These are phyloP conservation scores for Eurytoma californica DNA, from an alignment of 2,888 invertebrate species.

Conservation along the genomic window DNA sequence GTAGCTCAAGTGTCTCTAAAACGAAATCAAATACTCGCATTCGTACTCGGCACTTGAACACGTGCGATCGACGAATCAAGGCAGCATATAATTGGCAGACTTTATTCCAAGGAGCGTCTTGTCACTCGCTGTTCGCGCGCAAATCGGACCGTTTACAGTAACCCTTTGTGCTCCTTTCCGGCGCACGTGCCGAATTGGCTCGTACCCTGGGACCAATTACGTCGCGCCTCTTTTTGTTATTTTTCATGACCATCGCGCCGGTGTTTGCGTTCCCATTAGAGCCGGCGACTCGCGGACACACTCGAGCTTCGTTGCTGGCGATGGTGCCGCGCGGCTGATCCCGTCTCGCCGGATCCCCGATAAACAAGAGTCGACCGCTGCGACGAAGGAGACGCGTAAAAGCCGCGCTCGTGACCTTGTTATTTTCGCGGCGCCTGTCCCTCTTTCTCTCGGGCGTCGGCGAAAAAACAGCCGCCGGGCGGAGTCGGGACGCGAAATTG, in stretches of 20 bases:
- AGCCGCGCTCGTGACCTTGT: conserved; percentile 43
- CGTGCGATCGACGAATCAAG: too few relatives aligned
- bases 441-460: background rate
- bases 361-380: conserved; percentile 14
- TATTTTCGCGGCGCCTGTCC: conserved; percentile 18
- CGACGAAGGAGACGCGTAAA: too few relatives aligned
- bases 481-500: conserved; percentile 27
- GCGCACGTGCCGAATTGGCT: conserved; percentile 10
- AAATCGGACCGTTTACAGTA: too few relatives aligned
- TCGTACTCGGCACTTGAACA: too few relatives aligned
- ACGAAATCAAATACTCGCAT: too few relatives aligned
- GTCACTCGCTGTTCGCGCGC: background rate
- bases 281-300: background rate
- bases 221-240: background rate
- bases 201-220: conserved; percentile 13
- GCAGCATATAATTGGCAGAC: background rate
- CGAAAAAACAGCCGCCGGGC: background rate
- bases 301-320: too few relatives aligned
- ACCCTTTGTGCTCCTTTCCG: background rate
- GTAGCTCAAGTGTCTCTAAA: too few relatives aligned
- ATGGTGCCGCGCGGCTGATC: background rate
- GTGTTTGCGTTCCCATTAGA: conserved; percentile 24
- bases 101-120: background rate
- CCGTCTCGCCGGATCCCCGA: conserved; percentile 12
- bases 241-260: background rate